Evolutionary conservation across 1,140 invertebrate species (phyloP), one percentile per base, ranked within the genome.

Genomic region (Probaryconus sp.): DNA sequence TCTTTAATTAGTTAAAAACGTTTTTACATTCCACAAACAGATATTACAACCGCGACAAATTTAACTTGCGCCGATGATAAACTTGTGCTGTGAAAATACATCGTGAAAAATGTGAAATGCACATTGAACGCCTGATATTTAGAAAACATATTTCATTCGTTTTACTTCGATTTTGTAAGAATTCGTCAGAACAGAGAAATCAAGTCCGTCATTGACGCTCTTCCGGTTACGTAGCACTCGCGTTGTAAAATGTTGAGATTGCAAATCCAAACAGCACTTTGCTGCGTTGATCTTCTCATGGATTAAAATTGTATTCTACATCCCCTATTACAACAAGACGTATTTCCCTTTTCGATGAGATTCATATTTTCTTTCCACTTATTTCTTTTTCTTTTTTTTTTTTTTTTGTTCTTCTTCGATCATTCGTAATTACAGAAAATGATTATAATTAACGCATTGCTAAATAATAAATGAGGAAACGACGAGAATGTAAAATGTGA

Each of bases 161-260:
- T 42, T 45, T 33, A 38, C 24, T 14, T 24, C 30, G 33, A 56
- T 71, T 71, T 71, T 71, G 68, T 51, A 73, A 64, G 16, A 55
- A 38, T 42, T 40, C 28, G 35, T 37, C 28, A 11, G 53, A 2
- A 33, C 50, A 50, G 56, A 55, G 48, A 70, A 70, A 70, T 53
- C 33, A 38, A 40, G 67, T 48, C 38, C 40, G 51, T 60, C 69
- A 60, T 72, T 51, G 45, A 47, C 38, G 28, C 24, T 45, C 45
- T 51, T 72, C 69, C 69, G 69, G 69, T 72, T 72, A 72, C 69
- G 69, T 24, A 72, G 58, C 11, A 45, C 5, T n/a, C n/a, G 10
- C 17, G 47, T 40, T 17, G 13, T 45, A 58, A 55, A 56, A 70
- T 48, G 20, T 31, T 6, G 28, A 5, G 60, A 65, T 65, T 72